Evolutionary conservation across 2,888 invertebrate species (phyloP), one percentile per base, ranked within the genome.

Genomic region (Ennomos quercinarius): DNA sequence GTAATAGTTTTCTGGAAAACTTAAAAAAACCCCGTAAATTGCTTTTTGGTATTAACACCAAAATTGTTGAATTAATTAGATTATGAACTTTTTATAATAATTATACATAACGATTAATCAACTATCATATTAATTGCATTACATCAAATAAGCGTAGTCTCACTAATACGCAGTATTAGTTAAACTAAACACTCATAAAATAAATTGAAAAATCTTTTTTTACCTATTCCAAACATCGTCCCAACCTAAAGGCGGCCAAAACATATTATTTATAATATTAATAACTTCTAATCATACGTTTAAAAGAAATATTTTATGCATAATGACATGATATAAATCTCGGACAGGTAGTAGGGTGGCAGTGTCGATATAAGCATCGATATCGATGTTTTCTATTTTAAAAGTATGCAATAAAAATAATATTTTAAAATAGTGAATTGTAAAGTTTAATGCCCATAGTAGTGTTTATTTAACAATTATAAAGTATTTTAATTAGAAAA

Each of bases 251-350:
- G 80, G 80, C 76, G 57, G 72, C 64, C 74, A 74, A 64, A 74
- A 73, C 73, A 76, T 83, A 87, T 88, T 89, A 89, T 89, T 91
- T 89, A 89, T 86, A 89, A 90, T 91, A 91, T 91, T 91, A 91
- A 91, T 92, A 91, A 89, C 90, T 87, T 78, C 90, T 92, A 91
- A 92, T 91, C 89, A 91, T 91, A 91, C 83, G 87, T 83, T 90
- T 89, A 86, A 89, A 89, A 87, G 89, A 91, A 89, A 92, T 92
- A 91, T 91, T 89, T 91, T 90, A 91, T 90, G 86, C 86, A 84
- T 91, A 92, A 91, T 92, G 91, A 91, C 87, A 83, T 76, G 89
- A 90, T 91, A 92, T 92, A 90, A 92, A 92, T 92, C 91, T 89
- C 79, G 78, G 80, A 79, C 78, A 74, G 71, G 64, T 62, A 44